Base-by-base conservation (phyloP, 2,113 vertebrate genomes). In the Saimiri boliviensis region DNA sequence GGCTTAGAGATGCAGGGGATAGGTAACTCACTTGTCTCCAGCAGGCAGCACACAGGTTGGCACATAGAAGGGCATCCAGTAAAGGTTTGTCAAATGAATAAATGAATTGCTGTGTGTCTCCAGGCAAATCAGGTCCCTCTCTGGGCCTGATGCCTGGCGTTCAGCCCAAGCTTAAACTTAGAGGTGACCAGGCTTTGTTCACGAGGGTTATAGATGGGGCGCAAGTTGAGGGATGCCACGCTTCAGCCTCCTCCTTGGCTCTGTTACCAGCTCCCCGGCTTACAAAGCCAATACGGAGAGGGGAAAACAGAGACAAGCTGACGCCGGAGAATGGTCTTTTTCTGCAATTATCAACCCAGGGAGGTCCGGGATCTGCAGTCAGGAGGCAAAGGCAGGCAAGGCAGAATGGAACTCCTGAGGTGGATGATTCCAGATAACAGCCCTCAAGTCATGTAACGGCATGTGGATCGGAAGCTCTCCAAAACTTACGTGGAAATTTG, bases 381-480 rank as follows among this genome's bases (percentile, higher is more conserved):
- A 56, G 74, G 66, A 82, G 66, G 40, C 52, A 25, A 54, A 45
- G n/a, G 10, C 13, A 45, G 76, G 27, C 3, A 5, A 73, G 21
- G 27, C 25, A 27, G 23, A 35, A 56, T 30, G 35, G 49, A 74
- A 45, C 25, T n/a, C 13, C 32, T 32, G 19, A 3, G 14, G 54
- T 14, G 25, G 30, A 32, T 3, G 25, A 47, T 47, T 45, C 82
- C 47, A 17, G 66, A 49, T 40, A 40, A 40, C 54, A 87, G 16
- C 3, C 27, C 21, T 87, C 8, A 9, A 11, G 14, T 40, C 2
- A 1, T 5, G 13, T 2, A 0, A 3, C 47, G 23, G 58, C 11
- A 30, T 30, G 27, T 63, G 80, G 47, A 88, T 32, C n/a, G 20
- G 45, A 52, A 0, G 8, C 14, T n/a, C 25, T 52, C 42, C 9